Percentiles rank a stretch among this genome's conserved stretches.
These are phyloP conservation scores for Zoroaster sp. DNA, from an alignment of 53 echinoderm and acorn worm genomes.

Conservation along the genomic window DNA sequence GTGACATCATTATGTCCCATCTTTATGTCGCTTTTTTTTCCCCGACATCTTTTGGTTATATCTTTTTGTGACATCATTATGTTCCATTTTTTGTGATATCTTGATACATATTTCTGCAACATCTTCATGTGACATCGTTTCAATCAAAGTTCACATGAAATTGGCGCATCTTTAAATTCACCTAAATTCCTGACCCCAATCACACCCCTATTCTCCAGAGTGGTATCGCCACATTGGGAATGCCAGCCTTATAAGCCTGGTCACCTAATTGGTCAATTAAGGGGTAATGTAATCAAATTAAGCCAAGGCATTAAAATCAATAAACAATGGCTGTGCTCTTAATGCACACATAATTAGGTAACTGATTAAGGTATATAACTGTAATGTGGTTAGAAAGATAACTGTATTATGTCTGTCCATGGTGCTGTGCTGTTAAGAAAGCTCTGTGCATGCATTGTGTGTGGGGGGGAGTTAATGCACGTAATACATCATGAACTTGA, in stretches of 20 bases:
- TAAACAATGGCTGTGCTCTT: constrained; percentile 50
- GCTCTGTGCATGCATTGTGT: not conserved
- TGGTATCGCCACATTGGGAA: constrained; percentile 17
- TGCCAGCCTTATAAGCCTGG: constrained; percentile 25
- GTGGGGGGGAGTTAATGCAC: not conserved
- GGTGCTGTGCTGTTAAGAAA: not conserved
- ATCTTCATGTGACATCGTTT: too few relatives aligned
- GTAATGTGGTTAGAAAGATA: not conserved
- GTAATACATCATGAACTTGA: not conserved
- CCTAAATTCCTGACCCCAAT: not conserved
- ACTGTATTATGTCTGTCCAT: not conserved
- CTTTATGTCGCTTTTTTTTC: too few relatives aligned
- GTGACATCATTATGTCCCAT: too few relatives aligned
- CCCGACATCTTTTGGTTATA: too few relatives aligned
- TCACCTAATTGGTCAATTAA: constrained; percentile 50
- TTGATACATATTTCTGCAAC: too few relatives aligned
- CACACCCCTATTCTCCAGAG: constrained; percentile 28
- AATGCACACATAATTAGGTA: constrained; percentile 41
- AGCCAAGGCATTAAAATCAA: constrained; percentile 53
- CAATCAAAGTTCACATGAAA: too few relatives aligned
- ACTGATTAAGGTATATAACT: constrained; percentile 22
- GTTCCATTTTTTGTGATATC: too few relatives aligned
- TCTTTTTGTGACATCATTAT: too few relatives aligned
- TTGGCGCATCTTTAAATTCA: not conserved
- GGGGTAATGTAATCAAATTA: constrained; percentile 53